Evolutionary conservation across 2,797 vertebrate genomes (phyloP), one percentile per base, ranked within the genome.

Genomic region (Thunnus albacares): DNA sequence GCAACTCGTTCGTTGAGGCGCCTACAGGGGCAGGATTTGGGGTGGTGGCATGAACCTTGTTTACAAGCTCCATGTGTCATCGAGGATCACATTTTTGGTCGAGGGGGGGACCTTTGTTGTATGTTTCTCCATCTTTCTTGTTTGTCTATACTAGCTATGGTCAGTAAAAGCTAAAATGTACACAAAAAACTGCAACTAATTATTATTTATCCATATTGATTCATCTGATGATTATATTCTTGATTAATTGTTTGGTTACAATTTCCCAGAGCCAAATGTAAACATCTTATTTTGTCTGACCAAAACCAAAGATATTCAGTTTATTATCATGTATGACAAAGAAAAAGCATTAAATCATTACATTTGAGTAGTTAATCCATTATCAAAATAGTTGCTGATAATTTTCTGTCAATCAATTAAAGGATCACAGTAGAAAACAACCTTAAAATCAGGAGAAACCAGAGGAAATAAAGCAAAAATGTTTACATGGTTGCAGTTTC

Each of bases 401-500:
- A 18, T 18, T 49, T 18, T 49, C 45, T 10, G 35, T 15, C 4
- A 5, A 18, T 47, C 15, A 4, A 17, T 14, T 45, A 1, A 6
- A 15, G 20, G 22, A 35, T 35, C 17, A 12, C 8, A 43, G n/a
- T 26, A 24, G n/a, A 71, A 62, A 71, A 26, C 9, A 47, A 61
- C 43, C 22, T 41, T 12, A 47, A 24, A 74, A 60, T 47, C 18
- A 15, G 33, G 2, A 38, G 5, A 15, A 45, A 49, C 41, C 6
- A 53, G 3, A 1, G 71, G 6, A 43, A 43, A 65, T 61, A 8
- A 51, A 47, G 30, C 63, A 69, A 47, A 53, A 59, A 2, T 30
- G 45, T 63, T 53, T 15, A 55, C 43, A 57, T 51, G 6, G 58
- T 47, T 49, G 52, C 30, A 35, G 35, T 59, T 81, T 47, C 58